These are phyloP conservation scores for Coccyzus lansbergi DNA, from an alignment of 2,797 vertebrate species.

Conservation along the genomic window DNA sequence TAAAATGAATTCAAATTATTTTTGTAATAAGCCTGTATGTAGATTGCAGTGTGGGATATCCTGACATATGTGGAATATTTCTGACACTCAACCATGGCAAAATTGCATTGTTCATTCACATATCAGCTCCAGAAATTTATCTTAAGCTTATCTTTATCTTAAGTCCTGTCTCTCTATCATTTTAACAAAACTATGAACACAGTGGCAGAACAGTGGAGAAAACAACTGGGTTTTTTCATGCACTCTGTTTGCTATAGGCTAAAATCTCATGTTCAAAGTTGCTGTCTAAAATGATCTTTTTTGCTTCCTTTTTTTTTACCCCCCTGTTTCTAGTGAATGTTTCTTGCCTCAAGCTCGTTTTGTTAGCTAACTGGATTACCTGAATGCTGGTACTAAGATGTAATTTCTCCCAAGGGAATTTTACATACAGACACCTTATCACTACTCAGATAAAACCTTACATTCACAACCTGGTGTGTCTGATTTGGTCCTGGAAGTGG, in stretches of 20 bases:
- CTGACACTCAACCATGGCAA: not conserved
- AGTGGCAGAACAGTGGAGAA: not conserved
- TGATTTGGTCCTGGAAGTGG: not conserved
- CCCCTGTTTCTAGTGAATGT: not conserved
- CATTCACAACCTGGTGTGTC: not conserved
- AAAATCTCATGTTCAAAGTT: not conserved
- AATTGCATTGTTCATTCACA: not conserved
- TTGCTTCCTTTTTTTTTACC: not conserved
- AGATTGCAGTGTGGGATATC: not conserved
- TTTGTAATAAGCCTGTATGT: not conserved
- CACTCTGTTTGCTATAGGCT: not conserved
- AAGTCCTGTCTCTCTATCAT: not conserved
- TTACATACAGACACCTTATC: not conserved
- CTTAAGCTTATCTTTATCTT: not conserved
- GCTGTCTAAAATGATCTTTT: not conserved
- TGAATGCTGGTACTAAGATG: not conserved
- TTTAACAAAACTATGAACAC: not conserved
- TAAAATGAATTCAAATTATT: not conserved
- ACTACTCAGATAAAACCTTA: not conserved
- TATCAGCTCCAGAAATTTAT: not conserved
- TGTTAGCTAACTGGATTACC: not conserved
- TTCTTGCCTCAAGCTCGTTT: not conserved
- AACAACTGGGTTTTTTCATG: not conserved
- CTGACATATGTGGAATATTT: no score
- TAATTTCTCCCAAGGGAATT: not conserved